Percentiles rank a stretch among this genome's conserved stretches.
Evolutionary conservation across 2,113 vertebrate genomes (phyloP).

Genomic region (Synchiropus splendidus): DNA sequence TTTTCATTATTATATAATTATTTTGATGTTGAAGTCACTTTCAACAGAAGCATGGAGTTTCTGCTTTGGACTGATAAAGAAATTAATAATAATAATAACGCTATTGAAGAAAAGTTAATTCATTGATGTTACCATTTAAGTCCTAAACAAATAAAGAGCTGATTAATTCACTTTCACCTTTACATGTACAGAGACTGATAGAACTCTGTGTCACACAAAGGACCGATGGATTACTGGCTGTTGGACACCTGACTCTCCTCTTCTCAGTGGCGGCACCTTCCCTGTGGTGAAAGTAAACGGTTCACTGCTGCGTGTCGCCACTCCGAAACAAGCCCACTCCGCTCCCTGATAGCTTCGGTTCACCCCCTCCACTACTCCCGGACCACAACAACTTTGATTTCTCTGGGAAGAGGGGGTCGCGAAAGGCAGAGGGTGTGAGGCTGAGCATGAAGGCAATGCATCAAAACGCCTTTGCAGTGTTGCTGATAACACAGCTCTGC

Average conservation of each 20-base stretch:
- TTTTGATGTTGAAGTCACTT: too few species aligned
- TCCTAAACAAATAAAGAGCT: too few species aligned
- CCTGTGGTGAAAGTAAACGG: conserved; percentile 5
- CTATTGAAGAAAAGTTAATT: too few species aligned
- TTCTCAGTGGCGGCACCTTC: conserved; percentile 4
- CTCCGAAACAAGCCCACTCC: conserved; percentile 14
- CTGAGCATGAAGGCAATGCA: conserved; percentile 56
- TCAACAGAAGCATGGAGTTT: too few species aligned
- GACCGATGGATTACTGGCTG: background rate
- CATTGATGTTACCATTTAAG: too few species aligned
- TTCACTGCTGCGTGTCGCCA: too few species aligned
- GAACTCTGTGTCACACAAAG: too few species aligned
- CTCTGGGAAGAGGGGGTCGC: conserved; percentile 20
- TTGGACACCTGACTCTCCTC: conserved; percentile 19
- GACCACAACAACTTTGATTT: conserved; percentile 45
- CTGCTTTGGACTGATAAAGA: too few species aligned
- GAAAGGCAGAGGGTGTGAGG: conserved; percentile 16
- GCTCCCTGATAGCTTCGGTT: conserved; percentile 19
- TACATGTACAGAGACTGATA: too few species aligned
- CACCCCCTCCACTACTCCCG: conserved; percentile 5
- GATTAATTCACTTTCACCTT: too few species aligned
- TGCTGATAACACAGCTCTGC: conserved; percentile 53
- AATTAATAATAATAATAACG: too few species aligned
- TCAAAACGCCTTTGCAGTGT: conserved; percentile 55
- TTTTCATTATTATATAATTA: too few species aligned